A percentile compares a stretch with the other conserved stretches of the same genome.
Conservation (phyloP, 2,113 vertebrate species). For the Fulica atra region DNA sequence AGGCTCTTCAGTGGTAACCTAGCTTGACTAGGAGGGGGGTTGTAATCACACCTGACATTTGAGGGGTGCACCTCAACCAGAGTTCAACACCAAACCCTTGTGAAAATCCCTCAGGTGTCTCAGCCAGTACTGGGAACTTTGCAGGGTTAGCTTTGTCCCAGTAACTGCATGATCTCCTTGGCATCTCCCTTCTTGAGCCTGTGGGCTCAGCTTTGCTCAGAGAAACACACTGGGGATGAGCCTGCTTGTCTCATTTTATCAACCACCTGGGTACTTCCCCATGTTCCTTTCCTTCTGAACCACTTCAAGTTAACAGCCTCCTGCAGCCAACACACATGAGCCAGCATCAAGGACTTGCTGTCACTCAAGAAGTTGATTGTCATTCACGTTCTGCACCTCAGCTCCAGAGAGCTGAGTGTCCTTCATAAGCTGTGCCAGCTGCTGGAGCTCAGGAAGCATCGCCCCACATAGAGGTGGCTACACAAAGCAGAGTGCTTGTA, state of each 20-base stretch:
- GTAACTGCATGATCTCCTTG: neutral
- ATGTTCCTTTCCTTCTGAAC: neutral
- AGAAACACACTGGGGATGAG: neutral
- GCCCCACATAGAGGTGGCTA: fast-evolving
- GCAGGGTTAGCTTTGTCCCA: neutral
- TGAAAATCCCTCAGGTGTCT: neutral
- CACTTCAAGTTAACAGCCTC: neutral
- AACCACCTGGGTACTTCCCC: neutral
- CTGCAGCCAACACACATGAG: neutral
- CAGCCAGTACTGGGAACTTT: neutral
- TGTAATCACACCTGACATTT: neutral
- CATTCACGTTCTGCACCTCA: neutral
- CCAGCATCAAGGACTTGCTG: neutral
- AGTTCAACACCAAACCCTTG: neutral
- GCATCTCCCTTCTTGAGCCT: neutral
- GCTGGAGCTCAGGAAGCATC: neutral
- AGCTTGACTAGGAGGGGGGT: neutral
- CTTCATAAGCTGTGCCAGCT: neutral
- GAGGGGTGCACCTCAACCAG: neutral
- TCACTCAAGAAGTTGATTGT: neutral
- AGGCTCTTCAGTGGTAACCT: neutral
- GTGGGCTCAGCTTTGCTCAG: neutral
- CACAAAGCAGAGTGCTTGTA: neutral
- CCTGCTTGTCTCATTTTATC: neutral
- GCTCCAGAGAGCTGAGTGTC: neutral